Conservation (phyloP, 2,888 invertebrate species). For the Euproctis similis region DNA sequence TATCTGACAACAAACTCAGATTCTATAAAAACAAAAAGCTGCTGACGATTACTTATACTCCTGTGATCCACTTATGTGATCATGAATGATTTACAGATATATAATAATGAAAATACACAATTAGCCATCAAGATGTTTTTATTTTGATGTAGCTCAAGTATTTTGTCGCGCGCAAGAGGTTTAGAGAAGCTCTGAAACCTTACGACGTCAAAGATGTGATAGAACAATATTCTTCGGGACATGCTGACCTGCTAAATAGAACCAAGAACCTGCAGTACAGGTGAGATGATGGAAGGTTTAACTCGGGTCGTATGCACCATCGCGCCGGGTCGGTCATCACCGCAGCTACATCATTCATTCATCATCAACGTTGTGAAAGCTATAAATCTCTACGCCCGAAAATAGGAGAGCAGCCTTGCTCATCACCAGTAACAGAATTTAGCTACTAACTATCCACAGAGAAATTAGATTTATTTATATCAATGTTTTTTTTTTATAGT, state of each 20-base stretch:
- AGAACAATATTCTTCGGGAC: constrained; percentile 92
- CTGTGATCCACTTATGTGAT: too few species aligned
- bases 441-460: constrained; percentile 11
- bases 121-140: constrained; percentile 54
- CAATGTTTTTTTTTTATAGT: constrained; percentile 1
- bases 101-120: constrained; percentile 14
- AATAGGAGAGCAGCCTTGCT: constrained; percentile 4
- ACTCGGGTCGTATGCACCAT: constrained; percentile 16
- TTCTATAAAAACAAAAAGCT: too few species aligned
- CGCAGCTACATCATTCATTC: constrained; percentile 32
- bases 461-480: constrained; percentile 1
- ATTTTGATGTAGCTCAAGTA: constrained; percentile 84
- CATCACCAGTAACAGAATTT: constrained; percentile 8
- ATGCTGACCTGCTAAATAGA: constrained; percentile 90
- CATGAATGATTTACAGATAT: too few species aligned
- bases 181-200: constrained; percentile 93
- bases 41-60: background rate
- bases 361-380: constrained; percentile 28
- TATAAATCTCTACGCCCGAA: constrained; percentile 9
- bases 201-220: constrained; percentile 97
- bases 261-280: constrained; percentile 91
- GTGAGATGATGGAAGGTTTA: constrained; percentile 61
- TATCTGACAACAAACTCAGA: background rate
- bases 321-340: constrained; percentile 15
- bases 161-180: constrained; percentile 92